Evolutionary conservation across 2,888 invertebrate genomes (phyloP).

Genomic region (Ischnus inquisitorius): DNA sequence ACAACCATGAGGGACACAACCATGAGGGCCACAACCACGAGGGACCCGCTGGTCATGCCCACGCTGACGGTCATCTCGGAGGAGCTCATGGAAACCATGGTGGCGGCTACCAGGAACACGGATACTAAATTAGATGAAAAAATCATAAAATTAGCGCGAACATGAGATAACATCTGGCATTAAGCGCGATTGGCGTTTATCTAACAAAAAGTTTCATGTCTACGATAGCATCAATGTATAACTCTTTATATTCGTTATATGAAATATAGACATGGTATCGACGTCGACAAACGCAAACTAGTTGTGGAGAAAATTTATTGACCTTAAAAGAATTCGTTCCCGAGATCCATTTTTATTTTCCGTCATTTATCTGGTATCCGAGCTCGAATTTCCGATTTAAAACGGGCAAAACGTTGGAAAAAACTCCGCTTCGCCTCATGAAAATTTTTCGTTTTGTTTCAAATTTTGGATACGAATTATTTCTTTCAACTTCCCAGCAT

Average conservation of each 20-base stretch:
- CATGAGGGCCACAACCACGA: slow-evolving; percentile 21
- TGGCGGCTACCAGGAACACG: slow-evolving; percentile 35
- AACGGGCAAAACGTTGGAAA: too few species aligned
- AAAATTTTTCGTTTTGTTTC: too few species aligned
- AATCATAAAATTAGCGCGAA: not conserved
- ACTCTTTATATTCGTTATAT: not conserved
- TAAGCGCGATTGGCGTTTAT: not conserved
- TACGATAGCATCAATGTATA: not conserved
- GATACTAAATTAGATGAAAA: slow-evolving; percentile 6
- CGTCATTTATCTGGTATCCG: too few species aligned
- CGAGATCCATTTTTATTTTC: not conserved
- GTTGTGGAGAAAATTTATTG: not conserved
- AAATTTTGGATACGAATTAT: too few species aligned
- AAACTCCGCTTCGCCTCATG: too few species aligned
- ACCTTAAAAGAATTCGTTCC: not conserved
- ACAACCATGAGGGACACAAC: slow-evolving; percentile 26
- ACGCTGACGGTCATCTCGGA: slow-evolving; percentile 52
- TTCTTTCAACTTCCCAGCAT: too few species aligned
- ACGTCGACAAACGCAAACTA: not conserved
- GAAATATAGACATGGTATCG: not conserved
- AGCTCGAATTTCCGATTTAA: too few species aligned
- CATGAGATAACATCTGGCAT: not conserved
- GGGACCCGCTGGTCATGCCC: slow-evolving; percentile 22
- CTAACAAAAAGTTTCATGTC: not conserved
- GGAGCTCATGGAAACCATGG: slow-evolving; percentile 29